phyloP scores from a whole-genome alignment of 1,140 invertebrate genomes.

The Ditylenchus dipsaci region DNA sequence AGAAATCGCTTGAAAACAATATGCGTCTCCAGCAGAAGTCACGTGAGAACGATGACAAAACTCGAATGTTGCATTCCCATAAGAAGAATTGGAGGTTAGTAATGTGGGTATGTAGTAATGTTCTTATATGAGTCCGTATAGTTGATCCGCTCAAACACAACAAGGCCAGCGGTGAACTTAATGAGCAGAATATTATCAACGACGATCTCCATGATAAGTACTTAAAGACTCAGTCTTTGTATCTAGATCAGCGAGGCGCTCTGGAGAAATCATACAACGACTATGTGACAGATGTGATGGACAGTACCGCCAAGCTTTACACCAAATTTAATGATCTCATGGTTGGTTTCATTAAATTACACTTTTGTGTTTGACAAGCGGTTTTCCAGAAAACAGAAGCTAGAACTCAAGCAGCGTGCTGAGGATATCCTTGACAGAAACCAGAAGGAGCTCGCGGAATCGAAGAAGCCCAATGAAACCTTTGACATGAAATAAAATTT shows the following conservation, averaged over 20 bases:
- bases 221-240: too few species aligned
- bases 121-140: not conserved
- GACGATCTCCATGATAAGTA: not conserved
- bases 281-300: not conserved
- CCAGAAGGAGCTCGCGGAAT: too few species aligned
- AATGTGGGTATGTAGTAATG: not conserved
- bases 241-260: not conserved
- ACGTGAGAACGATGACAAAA: not conserved
- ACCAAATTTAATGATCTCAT: not conserved
- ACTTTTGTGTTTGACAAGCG: too few species aligned
- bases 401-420: too few species aligned
- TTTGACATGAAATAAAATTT: too few species aligned
- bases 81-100: not conserved
- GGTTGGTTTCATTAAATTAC: not conserved
- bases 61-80: not conserved
- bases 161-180: not conserved
- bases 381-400: too few species aligned
- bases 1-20: not conserved
- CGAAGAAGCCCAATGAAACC: too few species aligned
- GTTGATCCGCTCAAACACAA: not conserved
- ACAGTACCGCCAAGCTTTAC: not conserved
- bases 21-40: not conserved
- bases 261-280: not conserved
- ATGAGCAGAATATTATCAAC: not conserved
- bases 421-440: too few species aligned